Evolutionary conservation across 2,113 vertebrate species (phyloP), one percentile per base, ranked within the genome.

Genomic region (Lepus americanus): DNA sequence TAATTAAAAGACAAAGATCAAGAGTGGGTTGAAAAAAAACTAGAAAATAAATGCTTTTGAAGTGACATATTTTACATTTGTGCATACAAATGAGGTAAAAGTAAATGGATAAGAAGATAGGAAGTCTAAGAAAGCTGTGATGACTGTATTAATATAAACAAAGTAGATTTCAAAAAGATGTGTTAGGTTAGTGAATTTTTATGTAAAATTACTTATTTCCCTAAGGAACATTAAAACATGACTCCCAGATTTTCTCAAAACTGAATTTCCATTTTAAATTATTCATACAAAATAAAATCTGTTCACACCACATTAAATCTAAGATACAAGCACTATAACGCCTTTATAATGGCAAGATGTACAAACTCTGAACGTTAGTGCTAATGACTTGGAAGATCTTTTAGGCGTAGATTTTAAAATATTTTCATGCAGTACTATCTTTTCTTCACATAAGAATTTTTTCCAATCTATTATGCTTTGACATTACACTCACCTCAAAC

Each of bases 401-500:
- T 76, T 91, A 87, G 17, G 39, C 20, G 72, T 4, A 76, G 78
- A 83, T 66, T 94, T 36, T 31, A 72, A 94, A 97, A 95, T 82
- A 90, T 94, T 92, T 95, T 79, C 89, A 90, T n/a, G 70, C 73
- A 95, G 44, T 61, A 92, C 90, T 90, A 97, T 97, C 97, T 98
- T 95, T 97, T 98, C 95, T 98, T 96, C 81, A 92, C 86, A 97
- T 94, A 97, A 96, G 63, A 96, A 95, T 95, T 97, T 97, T 97
- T 97, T 96, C 96, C 85, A 96, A 95, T 76, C 87, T 97, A 95
- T 44, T 90, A 97, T 97, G 97, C 97, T 87, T 94, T 98, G 97
- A 98, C 97, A 98, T 97, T 97, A 97, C 94, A 81, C 76, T 97
- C 97, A 98, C 93, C 92, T 97, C 96, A 96, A 97, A 98, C 98